phyloP scores from a whole-genome alignment of 2,113 vertebrate genomes.

The Actinemys pallida region DNA sequence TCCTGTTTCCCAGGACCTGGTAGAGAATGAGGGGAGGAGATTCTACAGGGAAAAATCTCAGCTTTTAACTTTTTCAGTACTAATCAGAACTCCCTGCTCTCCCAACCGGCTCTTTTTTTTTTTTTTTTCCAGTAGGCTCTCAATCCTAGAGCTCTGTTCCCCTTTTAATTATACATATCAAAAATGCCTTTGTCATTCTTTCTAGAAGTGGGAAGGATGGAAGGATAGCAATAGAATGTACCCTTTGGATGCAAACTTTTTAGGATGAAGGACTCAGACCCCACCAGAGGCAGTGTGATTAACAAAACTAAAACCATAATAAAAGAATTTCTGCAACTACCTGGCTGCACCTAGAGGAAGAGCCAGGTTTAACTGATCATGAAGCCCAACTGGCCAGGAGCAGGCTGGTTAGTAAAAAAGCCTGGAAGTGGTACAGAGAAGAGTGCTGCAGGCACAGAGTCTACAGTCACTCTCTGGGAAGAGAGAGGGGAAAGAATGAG shows the following conservation, averaged over 20 bases:
- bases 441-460: neutral
- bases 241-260: neutral
- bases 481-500: neutral
- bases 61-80: neutral
- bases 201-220: neutral
- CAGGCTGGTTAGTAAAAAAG: neutral
- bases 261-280: neutral
- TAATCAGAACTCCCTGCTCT: neutral
- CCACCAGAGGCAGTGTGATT: neutral
- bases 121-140: neutral
- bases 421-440: neutral
- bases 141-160: neutral
- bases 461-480: neutral
- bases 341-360: neutral
- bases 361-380: neutral
- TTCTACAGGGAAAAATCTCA: neutral
- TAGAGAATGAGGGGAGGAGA: neutral
- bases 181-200: neutral
- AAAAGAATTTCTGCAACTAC: conserved; percentile 27
- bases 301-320: conserved; percentile 50
- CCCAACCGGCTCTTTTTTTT: neutral
- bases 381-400: neutral
- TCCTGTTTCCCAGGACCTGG: neutral
- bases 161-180: neutral
- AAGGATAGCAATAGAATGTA: neutral